These are phyloP conservation scores for Narcine bancroftii DNA, from an alignment of 2,113 vertebrate genomes.

Conservation along the genomic window DNA sequence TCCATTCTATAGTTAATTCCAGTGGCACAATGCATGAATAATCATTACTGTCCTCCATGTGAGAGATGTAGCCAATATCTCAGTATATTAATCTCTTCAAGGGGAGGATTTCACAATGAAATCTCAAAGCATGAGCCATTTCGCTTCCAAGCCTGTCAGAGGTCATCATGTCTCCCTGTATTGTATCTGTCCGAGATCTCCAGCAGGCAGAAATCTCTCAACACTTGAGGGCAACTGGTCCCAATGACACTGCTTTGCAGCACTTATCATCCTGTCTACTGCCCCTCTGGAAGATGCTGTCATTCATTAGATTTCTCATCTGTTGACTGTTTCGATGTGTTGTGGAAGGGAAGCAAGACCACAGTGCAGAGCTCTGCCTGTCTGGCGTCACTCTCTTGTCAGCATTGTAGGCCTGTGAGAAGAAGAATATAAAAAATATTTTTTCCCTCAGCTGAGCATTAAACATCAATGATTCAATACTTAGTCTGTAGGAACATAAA, in stretches of 20 bases:
- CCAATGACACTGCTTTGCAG: slow-evolving; percentile 9
- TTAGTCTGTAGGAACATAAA: neutral
- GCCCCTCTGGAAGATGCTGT: slow-evolving; percentile 36
- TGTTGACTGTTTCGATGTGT: slow-evolving; percentile 15
- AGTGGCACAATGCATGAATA: neutral
- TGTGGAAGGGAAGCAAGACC: neutral
- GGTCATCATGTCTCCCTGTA: neutral
- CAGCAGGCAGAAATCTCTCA: slow-evolving; percentile 42
- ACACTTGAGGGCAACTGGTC: neutral
- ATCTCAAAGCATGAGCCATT: neutral
- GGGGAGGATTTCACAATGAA: neutral
- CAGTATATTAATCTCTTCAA: neutral
- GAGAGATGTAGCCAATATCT: neutral
- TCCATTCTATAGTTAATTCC: neutral
- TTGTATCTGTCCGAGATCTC: neutral
- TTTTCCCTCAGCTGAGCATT: neutral
- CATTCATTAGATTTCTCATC: slow-evolving; percentile 13
- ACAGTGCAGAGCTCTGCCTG: neutral
- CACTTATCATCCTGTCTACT: slow-evolving; percentile 36
- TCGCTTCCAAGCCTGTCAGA: neutral
- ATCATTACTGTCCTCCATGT: neutral
- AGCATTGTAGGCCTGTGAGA: slow-evolving; percentile 53
- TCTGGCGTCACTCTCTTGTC: slow-evolving; percentile 40
- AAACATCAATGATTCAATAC: neutral
- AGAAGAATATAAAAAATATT: slow-evolving; percentile 39